Percentiles rank a stretch among this genome's conserved stretches.
phyloP scores from a whole-genome alignment of 2,113 vertebrate genomes.

The Morphnarchus princeps region DNA sequence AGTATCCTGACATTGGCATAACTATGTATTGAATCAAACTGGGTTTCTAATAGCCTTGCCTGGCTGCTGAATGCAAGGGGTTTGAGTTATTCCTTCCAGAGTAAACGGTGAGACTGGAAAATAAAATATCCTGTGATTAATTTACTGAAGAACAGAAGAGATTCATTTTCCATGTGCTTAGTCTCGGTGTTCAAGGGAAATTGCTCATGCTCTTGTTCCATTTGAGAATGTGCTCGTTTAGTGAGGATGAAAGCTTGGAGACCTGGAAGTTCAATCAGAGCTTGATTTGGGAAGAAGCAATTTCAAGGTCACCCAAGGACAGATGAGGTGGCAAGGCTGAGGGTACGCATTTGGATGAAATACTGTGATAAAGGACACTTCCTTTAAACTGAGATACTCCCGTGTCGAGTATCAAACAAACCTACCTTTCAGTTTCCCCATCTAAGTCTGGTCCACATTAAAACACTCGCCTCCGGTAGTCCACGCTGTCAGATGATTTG shows the following conservation, averaged over 20 bases:
- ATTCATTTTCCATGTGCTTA: conserved; percentile 38
- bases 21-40: conserved; percentile 18
- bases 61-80: neutral
- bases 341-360: neutral
- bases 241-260: conserved; percentile 14
- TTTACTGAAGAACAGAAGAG: conserved; percentile 43
- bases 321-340: neutral
- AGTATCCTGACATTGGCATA: neutral
- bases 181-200: conserved; percentile 26
- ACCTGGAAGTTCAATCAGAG: conserved; percentile 30
- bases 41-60: conserved; percentile 29
- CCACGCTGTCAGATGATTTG: neutral
- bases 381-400: neutral
- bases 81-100: neutral
- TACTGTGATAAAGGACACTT: neutral
- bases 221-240: neutral
- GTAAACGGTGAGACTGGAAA: conserved; percentile 14
- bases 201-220: neutral
- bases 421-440: fast-evolving
- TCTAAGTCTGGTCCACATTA: neutral
- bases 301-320: conserved; percentile 15
- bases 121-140: conserved; percentile 48
- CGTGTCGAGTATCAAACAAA: neutral
- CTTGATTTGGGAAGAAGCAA: neutral
- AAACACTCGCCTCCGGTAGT: neutral